Evolutionary conservation across 2,113 vertebrate genomes (phyloP), one percentile per base, ranked within the genome.

Genomic region (Mustela nigripes): DNA sequence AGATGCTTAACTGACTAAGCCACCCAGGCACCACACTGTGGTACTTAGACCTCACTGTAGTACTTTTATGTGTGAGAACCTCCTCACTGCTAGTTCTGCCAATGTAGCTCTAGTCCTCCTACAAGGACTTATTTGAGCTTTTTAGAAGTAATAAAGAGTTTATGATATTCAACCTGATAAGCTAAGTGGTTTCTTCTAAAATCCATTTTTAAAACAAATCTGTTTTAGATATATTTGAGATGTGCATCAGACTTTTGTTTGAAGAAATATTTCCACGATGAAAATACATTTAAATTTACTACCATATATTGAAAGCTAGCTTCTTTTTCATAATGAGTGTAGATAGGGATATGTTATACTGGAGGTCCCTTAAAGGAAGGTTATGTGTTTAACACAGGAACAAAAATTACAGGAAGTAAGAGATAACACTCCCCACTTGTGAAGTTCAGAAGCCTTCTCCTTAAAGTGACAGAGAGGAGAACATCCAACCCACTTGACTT

Each of bases 191-290:
- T 94, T 82, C 50, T 92, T 60, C 83, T 73, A 86, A 96, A 95
- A 89, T 89, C 11, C 15, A 92, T 86, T 97, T 93, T 95, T 81
- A 94, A 87, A 95, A 95, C 76, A 91, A 89, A 82, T 96, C 65
- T 93, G 22, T 60, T 96, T 67, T 63, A 89, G 73, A 42, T 73
- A 92, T 73, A 53, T 94, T 95, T 81, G 4, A 53, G 74, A 91
- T 50, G 26, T 53, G 22, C 33, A 63, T 76, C 76, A 84, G 42
- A 65, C 76, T 95, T 91, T 91, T 71, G 14, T 81, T 83, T 28
- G 11, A 93, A 89, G 48, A 80, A 93, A 36, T 84, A 90, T 58
- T 78, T 93, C 1, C 4, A n/a, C 26, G 5, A 95, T 73, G 45
- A 93, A 96, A 94, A 53, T 69, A 73, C 5, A 3, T 62, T 93